Evolutionary conservation across 2,113 vertebrate genomes (phyloP).

Genomic region (Ophthalmolycus amberensis): DNA sequence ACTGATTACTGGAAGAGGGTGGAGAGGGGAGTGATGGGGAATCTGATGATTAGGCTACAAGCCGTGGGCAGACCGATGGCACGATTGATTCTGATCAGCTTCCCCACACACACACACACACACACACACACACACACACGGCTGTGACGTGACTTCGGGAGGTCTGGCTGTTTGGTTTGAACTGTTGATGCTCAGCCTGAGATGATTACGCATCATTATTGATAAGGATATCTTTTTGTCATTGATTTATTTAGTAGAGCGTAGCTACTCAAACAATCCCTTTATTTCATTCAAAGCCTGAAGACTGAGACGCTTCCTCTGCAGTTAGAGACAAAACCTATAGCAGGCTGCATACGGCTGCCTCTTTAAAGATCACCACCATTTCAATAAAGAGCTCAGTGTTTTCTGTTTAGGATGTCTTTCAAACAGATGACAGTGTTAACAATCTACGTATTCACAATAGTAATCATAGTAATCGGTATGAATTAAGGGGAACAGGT

Average conservation of each 20-base stretch:
- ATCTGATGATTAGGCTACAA: constrained; percentile 53
- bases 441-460: background rate
- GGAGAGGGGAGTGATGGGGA: constrained; percentile 45
- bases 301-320: background rate
- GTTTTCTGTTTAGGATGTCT: background rate
- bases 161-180: background rate
- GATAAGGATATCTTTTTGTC: background rate
- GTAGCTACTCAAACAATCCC: background rate
- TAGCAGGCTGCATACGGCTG: background rate
- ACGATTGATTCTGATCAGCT: constrained; percentile 14
- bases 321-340: background rate
- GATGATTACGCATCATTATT: background rate
- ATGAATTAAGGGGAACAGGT: background rate
- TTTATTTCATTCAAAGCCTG: background rate
- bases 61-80: constrained; percentile 27
- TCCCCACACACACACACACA: background rate
- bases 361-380: background rate
- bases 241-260: background rate
- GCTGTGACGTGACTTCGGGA: constrained; percentile 1
- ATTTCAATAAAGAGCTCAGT: background rate
- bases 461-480: background rate
- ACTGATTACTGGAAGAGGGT: constrained; percentile 60
- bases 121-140: background rate
- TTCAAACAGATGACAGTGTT: background rate
- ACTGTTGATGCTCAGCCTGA: background rate